phyloP scores from a whole-genome alignment of 2,888 invertebrate species.

The Parnassius orleans region DNA sequence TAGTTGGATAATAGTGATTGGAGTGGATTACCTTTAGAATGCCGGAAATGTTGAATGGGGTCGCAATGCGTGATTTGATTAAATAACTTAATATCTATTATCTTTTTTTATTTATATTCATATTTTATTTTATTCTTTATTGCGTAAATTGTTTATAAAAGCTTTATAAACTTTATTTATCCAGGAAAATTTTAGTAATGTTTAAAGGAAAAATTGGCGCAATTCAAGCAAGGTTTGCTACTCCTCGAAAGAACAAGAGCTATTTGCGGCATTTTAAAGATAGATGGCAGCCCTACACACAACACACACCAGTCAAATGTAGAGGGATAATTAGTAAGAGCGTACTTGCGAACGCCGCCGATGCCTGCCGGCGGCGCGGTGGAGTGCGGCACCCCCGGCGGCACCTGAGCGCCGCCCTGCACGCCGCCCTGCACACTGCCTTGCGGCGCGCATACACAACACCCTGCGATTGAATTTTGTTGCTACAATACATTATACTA shows the following conservation, averaged over 20 bases:
- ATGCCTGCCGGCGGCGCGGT: constrained; percentile 78
- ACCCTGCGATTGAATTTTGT: constrained; percentile 55
- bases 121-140: not conserved
- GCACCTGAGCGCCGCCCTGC: constrained; percentile 76
- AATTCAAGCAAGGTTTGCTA: not conserved
- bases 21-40: constrained; percentile 20
- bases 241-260: constrained; percentile 2
- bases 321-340: constrained; percentile 25
- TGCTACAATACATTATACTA: not conserved
- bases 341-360: constrained; percentile 81
- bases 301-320: constrained; percentile 15
- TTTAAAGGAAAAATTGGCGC: too few species aligned
- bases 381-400: constrained; percentile 73
- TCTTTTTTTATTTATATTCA: not conserved
- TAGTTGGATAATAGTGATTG: constrained; percentile 15
- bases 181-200: too few species aligned
- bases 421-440: constrained; percentile 80
- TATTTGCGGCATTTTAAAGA: constrained; percentile 26
- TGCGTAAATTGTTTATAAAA: too few species aligned
- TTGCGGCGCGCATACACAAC: constrained; percentile 81
- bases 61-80: not conserved
- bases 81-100: not conserved
- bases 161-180: too few species aligned
- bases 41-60: constrained; percentile 12
- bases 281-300: constrained; percentile 21